Conservation (phyloP, 1,140 invertebrate species). For the Brachionus asplanchnoidis region DNA sequence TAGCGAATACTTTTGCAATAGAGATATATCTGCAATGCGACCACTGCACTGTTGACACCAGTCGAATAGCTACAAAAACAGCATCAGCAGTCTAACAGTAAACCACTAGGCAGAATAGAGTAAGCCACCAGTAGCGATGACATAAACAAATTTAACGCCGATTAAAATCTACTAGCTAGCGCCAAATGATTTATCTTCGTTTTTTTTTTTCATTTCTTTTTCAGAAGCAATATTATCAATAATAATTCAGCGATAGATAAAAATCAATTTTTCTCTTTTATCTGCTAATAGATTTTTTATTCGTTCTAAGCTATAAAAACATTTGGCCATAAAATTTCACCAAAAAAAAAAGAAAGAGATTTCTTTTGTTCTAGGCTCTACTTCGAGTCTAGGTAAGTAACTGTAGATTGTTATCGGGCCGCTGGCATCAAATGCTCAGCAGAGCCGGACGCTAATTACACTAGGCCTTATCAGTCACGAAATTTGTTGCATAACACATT, state of each 20-base stretch:
- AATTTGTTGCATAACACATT: neutral
- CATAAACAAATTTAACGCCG: slow-evolving; percentile 25
- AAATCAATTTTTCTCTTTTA: neutral
- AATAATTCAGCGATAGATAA: neutral
- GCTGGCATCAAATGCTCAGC: neutral
- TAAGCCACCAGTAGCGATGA: slow-evolving; percentile 34
- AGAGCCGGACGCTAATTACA: neutral
- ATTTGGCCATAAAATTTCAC: slow-evolving; percentile 24
- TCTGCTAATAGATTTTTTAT: slow-evolving; percentile 14
- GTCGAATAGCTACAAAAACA: neutral
- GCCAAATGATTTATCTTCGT: neutral
- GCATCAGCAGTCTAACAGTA: neutral
- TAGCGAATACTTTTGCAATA: neutral
- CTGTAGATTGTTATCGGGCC: neutral
- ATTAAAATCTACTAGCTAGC: slow-evolving; percentile 18
- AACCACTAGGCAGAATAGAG: neutral
- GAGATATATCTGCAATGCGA: neutral
- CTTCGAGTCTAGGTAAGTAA: slow-evolving; percentile 20
- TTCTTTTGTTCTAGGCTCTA: neutral
- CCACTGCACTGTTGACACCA: neutral
- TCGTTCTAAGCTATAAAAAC: slow-evolving; percentile 21
- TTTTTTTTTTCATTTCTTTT: neutral
- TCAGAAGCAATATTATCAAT: slow-evolving; percentile 22
- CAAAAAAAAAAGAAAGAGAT: neutral
- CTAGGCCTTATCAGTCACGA: slow-evolving; percentile 1